Base-by-base conservation (phyloP, 2,113 vertebrate genomes). In the Nipponia nippon region DNA sequence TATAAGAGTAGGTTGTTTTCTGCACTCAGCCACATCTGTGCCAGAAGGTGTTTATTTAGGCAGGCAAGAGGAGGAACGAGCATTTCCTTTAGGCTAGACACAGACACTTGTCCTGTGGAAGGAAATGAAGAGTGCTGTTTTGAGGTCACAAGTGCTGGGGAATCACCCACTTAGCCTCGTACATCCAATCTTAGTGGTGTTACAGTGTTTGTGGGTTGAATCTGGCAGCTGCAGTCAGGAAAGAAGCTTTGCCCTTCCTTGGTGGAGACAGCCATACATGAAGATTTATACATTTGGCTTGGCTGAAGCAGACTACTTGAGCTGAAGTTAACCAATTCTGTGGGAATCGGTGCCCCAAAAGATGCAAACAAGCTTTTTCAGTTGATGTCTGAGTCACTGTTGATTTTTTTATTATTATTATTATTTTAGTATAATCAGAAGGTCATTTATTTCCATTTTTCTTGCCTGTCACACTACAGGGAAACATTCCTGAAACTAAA, bases 181-280 rank as follows among this genome's bases (percentile, higher is more conserved):
- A 13, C 11, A 23, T 77, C 32, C 20, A 38, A 16, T 49, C 19
- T n/a, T 42, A 11, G 9, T 59, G 38, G 30, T 40, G 13, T 53
- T 83, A 20, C 0, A 42, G 63, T 32, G 9, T 90, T 56, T 49
- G 29, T 61, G 42, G 17, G 30, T 34, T 75, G 10, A 50, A 0
- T 58, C 11, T 82, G 47, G 11, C 25, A 71, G 69, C 27, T 1
- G 3, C 10, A 50, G 18, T 17, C 50, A 22, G 21, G 27, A 9
- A 27, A 59, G 25, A 15, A 73, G 34, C 25, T 56, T 63, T 91
- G 18, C 6, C 20, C 25, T 40, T 91, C 15, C 7, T 56, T 14
- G 79, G 6, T 23, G 11, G 34, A 50, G 50, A 23, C 8, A 36
- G 16, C 7, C 13, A 0, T n/a, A 7, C 0, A 0, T 20, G 19